Evolutionary conservation across 2,888 invertebrate species (phyloP).

Genomic region (Sepiola atlantica): DNA sequence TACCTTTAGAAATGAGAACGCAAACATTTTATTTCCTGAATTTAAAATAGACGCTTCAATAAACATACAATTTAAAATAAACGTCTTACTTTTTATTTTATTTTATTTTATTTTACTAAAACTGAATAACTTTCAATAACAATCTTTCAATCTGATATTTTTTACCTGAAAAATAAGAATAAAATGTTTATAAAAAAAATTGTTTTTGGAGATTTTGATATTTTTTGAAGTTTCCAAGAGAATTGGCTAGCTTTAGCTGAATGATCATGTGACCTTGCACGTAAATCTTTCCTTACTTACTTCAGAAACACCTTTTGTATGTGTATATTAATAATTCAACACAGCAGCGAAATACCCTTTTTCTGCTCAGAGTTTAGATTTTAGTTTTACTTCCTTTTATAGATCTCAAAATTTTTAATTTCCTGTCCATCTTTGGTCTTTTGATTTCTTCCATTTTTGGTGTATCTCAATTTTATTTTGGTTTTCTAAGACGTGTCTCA

Average conservation of each 20-base stretch:
- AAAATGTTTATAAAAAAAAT: background rate
- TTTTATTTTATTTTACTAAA: background rate
- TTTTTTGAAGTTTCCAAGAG: background rate
- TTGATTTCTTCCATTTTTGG: background rate
- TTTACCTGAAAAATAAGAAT: background rate
- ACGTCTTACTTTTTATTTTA: background rate
- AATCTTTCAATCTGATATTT: background rate
- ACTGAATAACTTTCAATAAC: background rate
- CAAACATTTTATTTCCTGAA: background rate
- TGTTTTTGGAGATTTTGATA: background rate
- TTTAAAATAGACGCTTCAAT: background rate
- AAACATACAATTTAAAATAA: background rate
- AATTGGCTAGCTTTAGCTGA: background rate
- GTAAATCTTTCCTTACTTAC: background rate
- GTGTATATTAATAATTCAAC: background rate
- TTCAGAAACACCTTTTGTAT: background rate
- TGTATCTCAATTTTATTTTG: background rate
- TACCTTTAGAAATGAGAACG: background rate
- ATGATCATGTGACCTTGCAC: background rate
- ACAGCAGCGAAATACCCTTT: background rate
- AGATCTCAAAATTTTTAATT: constrained; percentile 21
- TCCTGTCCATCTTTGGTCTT: background rate
- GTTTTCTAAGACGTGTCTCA: background rate
- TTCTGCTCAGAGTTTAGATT: background rate
- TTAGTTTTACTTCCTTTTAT: background rate